Conservation (phyloP, 1,140 invertebrate genomes). For the Neodiprion pinetum region DNA sequence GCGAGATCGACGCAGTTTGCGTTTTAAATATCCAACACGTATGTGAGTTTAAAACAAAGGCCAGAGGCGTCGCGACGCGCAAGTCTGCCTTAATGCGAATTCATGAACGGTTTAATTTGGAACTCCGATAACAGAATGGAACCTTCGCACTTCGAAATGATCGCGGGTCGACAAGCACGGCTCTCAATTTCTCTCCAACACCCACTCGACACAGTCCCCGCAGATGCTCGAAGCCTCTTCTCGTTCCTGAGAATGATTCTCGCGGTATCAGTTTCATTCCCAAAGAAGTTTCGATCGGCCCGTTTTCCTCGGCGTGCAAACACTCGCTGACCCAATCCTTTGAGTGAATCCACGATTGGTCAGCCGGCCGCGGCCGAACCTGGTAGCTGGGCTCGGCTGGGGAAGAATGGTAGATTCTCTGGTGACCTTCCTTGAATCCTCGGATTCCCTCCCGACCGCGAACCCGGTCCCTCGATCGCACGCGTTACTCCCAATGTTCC, state of each 20-base stretch:
- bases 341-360: not conserved
- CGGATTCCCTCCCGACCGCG: constrained; percentile 15
- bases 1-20: not conserved
- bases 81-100: no score
- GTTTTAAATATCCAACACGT: not conserved
- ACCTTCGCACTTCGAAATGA: not conserved
- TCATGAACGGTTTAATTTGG: no score
- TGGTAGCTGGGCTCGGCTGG: not conserved
- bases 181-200: no score
- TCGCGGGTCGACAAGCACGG: no score
- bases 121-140: not conserved
- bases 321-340: not conserved
- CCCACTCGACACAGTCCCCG: not conserved
- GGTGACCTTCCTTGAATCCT: not conserved
- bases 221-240: not conserved
- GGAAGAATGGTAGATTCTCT: not conserved
- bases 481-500: constrained; percentile 39
- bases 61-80: no score
- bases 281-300: not conserved
- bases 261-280: not conserved
- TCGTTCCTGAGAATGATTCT: not conserved
- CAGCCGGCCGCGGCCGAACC: not conserved
- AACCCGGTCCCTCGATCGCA: not conserved
- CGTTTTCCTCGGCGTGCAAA: not conserved
- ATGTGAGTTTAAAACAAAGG: not conserved